These are phyloP conservation scores for Tetramorium alpestre DNA, from an alignment of 1,140 invertebrate genomes.

Conservation along the genomic window DNA sequence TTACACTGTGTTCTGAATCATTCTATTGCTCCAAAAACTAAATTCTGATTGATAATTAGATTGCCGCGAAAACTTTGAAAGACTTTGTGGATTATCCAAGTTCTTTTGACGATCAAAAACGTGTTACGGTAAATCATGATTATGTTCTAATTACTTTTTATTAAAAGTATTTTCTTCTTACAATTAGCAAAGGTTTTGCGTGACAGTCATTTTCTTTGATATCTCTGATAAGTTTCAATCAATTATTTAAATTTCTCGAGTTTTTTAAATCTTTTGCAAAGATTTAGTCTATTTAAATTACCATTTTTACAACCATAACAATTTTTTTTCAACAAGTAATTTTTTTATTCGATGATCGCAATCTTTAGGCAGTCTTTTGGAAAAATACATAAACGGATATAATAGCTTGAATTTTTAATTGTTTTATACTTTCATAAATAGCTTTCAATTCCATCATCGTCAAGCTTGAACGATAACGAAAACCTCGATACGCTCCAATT, in stretches of 20 bases:
- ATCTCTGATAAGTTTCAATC: no score
- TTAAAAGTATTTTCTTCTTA: no score
- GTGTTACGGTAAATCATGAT: no score
- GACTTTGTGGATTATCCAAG: not conserved
- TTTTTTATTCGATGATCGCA: not conserved
- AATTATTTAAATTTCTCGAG: no score
- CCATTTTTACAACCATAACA: not conserved
- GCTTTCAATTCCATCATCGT: not conserved
- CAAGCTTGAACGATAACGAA: not conserved
- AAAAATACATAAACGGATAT: not conserved
- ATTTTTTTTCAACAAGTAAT: not conserved
- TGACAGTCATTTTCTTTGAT: no score
- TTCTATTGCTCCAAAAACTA: not conserved
- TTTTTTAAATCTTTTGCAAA: not conserved
- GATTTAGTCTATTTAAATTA: not conserved
- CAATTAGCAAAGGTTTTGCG: no score
- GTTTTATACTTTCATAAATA: not conserved
- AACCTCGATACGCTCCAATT: not conserved
- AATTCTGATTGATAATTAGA: not conserved
- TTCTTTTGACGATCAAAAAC: not conserved
- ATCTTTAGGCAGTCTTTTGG: not conserved
- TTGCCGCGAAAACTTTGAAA: not conserved
- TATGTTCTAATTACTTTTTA: no score
- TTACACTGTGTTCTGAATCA: not conserved
- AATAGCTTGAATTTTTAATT: not conserved